Conservation (phyloP, 1,140 invertebrate species). For the Drosophila kepulauana region DNA sequence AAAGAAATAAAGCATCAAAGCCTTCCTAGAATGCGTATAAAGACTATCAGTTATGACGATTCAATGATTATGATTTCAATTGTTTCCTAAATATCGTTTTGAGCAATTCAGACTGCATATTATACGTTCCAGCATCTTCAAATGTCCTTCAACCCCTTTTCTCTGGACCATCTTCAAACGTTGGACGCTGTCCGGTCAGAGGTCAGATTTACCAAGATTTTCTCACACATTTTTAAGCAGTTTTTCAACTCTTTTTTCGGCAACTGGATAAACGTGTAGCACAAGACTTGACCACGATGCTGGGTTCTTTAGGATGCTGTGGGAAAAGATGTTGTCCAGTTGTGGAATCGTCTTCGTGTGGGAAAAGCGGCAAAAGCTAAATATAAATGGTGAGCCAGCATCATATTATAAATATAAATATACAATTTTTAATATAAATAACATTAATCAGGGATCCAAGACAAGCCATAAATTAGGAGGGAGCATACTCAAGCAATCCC, state of each 20-base stretch:
- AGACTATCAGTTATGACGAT: no score
- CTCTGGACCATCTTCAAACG: constrained; percentile 22
- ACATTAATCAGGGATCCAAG: constrained; percentile 55
- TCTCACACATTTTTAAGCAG: constrained; percentile 74
- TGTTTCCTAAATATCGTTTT: no score
- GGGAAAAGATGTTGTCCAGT: constrained; percentile 71
- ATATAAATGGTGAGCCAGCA: not conserved
- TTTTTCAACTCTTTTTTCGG: constrained; percentile 75
- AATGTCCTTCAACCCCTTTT: constrained; percentile 31
- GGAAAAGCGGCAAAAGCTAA: constrained; percentile 31
- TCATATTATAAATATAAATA: constrained; percentile 7
- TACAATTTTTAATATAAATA: constrained; percentile 25
- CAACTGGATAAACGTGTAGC: constrained; percentile 69
- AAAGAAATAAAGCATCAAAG: no score
- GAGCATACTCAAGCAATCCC: constrained; percentile 36
- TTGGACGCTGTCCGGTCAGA: constrained; percentile 57
- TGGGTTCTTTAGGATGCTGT: constrained; percentile 45
- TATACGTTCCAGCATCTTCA: constrained; percentile 27
- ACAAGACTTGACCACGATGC: constrained; percentile 13
- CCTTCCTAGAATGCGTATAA: no score
- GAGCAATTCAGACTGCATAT: not conserved
- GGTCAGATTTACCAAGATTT: constrained; percentile 73
- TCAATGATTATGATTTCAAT: no score
- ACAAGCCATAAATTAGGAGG: constrained; percentile 45
- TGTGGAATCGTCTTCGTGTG: constrained; percentile 59